Conservation (phyloP, 2,888 invertebrate species). For the Pilophorus perplexus region DNA sequence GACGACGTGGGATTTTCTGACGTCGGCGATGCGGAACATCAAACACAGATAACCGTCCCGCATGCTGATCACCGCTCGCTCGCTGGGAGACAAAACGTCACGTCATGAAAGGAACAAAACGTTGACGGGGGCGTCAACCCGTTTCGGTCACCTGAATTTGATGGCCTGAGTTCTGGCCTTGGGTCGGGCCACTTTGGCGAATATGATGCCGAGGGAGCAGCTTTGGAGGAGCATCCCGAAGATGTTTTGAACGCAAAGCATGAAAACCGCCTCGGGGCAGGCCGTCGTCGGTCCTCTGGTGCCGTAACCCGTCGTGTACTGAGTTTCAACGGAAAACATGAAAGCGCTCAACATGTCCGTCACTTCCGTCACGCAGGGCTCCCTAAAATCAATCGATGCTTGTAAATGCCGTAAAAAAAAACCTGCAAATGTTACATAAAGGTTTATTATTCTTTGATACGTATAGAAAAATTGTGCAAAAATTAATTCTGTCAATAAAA, state of each 20-base stretch:
- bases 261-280: constrained; percentile 78
- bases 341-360: constrained; percentile 61
- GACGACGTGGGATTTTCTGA: constrained; percentile 71
- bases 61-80: constrained; percentile 65
- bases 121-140: too few species aligned
- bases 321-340: constrained; percentile 84
- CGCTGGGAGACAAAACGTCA: constrained; percentile 55
- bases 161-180: constrained; percentile 72
- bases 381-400: constrained; percentile 48
- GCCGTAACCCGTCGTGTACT: constrained; percentile 83
- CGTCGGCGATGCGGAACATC: constrained; percentile 78
- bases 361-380: constrained; percentile 58
- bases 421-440: too few species aligned
- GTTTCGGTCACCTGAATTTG: constrained; percentile 71
- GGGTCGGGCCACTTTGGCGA: constrained; percentile 76
- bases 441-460: too few species aligned
- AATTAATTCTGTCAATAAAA: too few species aligned
- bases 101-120: too few species aligned
- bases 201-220: constrained; percentile 63
- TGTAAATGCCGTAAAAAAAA: too few species aligned
- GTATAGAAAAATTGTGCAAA: too few species aligned
- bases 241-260: constrained; percentile 78
- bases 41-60: constrained; percentile 75
- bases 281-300: constrained; percentile 75
- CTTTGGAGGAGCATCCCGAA: constrained; percentile 61